These are phyloP conservation scores for Osmerus mordax DNA, from an alignment of 2,113 vertebrate genomes.

Conservation along the genomic window DNA sequence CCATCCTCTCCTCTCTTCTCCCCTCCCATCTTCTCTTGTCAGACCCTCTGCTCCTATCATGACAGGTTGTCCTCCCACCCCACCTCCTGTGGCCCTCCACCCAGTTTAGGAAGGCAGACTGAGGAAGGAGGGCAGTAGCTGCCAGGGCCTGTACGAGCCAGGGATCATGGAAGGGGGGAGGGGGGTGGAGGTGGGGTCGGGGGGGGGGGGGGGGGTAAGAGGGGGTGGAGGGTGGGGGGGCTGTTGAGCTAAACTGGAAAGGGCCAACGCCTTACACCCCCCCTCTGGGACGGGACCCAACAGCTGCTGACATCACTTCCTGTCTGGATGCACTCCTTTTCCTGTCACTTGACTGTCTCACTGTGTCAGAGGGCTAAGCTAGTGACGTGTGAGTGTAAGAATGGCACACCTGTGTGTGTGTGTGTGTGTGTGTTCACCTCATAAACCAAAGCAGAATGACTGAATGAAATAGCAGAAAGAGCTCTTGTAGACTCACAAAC, in stretches of 20 bases:
- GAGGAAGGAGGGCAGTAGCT: not conserved
- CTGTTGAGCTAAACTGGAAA: slow-evolving; percentile 25
- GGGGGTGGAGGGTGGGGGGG: not conserved
- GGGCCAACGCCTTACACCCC: slow-evolving; percentile 46
- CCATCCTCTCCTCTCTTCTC: too few species aligned
- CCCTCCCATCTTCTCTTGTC: too few species aligned
- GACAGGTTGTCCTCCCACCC: too few species aligned
- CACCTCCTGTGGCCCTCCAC: too few species aligned
- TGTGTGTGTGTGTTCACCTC: not conserved
- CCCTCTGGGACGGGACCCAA: slow-evolving; percentile 31
- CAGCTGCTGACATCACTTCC: slow-evolving; percentile 32
- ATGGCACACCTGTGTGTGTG: not conserved
- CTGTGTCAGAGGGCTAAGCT: not conserved
- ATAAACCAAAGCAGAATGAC: not conserved
- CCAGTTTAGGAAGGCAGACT: too few species aligned
- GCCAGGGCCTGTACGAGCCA: not conserved
- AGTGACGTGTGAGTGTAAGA: too few species aligned
- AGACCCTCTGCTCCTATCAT: too few species aligned
- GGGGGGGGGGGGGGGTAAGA: not conserved
- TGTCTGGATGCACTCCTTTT: slow-evolving; percentile 18
- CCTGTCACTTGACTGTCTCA: slow-evolving; percentile 1
- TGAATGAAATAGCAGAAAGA: not conserved
- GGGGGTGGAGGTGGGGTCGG: not conserved
- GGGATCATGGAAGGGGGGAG: not conserved
- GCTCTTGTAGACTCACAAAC: not conserved